These are phyloP conservation scores for Styela clava DNA, from an alignment of 23 tunicate species.

Conservation along the genomic window DNA sequence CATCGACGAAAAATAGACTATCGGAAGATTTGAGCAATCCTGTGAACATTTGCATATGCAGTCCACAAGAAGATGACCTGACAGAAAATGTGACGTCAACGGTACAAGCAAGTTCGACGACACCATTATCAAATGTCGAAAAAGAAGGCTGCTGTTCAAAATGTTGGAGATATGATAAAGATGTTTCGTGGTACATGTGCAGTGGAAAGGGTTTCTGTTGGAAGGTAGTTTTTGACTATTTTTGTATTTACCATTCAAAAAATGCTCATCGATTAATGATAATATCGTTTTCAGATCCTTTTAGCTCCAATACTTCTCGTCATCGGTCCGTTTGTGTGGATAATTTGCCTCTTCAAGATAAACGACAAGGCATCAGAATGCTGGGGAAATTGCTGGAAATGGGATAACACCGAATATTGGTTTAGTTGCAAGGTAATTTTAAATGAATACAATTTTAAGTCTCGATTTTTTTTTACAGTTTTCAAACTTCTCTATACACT, in stretches of 20 bases:
- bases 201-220: slow-evolving; percentile 36
- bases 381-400: slow-evolving; percentile 43
- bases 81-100: too few species aligned
- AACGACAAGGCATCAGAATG: slow-evolving; percentile 8
- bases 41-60: too few species aligned
- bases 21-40: too few species aligned
- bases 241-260: not conserved
- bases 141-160: not conserved
- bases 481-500: not conserved
- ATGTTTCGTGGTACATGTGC: slow-evolving; percentile 41
- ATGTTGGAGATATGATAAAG: slow-evolving; percentile 14
- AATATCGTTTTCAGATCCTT: slow-evolving; percentile 31
- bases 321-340: slow-evolving; percentile 44
- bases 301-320: slow-evolving; percentile 28
- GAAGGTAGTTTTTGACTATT: slow-evolving; percentile 24
- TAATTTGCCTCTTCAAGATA: slow-evolving; percentile 15
- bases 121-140: not conserved
- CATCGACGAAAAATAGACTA: too few species aligned
- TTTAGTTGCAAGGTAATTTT: slow-evolving; percentile 51
- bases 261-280: too few species aligned
- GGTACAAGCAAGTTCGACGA: not conserved
- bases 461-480: too few species aligned
- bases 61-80: too few species aligned
- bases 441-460: not conserved
- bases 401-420: slow-evolving; percentile 41